phyloP scores from a whole-genome alignment of 2,888 invertebrate genomes.

The Melieria picta region DNA sequence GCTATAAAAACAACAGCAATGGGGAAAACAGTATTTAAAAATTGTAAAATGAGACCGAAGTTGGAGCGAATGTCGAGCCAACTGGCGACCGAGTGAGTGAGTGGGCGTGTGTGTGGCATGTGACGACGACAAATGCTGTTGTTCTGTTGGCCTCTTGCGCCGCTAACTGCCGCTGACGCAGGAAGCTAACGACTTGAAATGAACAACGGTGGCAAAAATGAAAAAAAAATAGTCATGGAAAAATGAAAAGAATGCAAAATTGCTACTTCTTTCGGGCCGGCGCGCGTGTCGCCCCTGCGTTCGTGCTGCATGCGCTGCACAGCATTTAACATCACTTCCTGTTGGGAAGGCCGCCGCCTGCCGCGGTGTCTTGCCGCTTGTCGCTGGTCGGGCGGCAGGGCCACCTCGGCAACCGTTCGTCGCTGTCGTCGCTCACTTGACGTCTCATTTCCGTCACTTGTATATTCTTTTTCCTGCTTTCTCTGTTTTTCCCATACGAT shows the following conservation, averaged over 20 bases:
- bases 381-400: too few species aligned
- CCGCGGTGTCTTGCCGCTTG: neutral
- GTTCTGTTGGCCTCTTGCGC: too few species aligned
- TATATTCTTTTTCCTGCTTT: slow-evolving; percentile 9
- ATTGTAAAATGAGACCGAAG: neutral
- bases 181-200: slow-evolving; percentile 26
- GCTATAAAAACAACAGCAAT: slow-evolving; percentile 9
- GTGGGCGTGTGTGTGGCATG: neutral
- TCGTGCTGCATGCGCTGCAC: neutral
- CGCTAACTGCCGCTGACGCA: neutral
- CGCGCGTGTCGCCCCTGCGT: neutral
- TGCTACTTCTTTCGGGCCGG: neutral
- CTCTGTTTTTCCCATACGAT: neutral
- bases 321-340: slow-evolving; percentile 47
- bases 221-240: too few species aligned
- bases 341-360: slow-evolving; percentile 34
- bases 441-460: slow-evolving; percentile 39
- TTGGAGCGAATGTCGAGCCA: neutral
- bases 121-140: slow-evolving; percentile 25
- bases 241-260: slow-evolving; percentile 15
- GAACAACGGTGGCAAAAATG: slow-evolving; percentile 3
- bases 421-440: slow-evolving; percentile 16
- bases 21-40: neutral
- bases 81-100: neutral
- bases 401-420: too few species aligned